Evolutionary conservation across 1,140 invertebrate genomes (phyloP), one percentile per base, ranked within the genome.

Genomic region (Dreissena rostriformis): DNA sequence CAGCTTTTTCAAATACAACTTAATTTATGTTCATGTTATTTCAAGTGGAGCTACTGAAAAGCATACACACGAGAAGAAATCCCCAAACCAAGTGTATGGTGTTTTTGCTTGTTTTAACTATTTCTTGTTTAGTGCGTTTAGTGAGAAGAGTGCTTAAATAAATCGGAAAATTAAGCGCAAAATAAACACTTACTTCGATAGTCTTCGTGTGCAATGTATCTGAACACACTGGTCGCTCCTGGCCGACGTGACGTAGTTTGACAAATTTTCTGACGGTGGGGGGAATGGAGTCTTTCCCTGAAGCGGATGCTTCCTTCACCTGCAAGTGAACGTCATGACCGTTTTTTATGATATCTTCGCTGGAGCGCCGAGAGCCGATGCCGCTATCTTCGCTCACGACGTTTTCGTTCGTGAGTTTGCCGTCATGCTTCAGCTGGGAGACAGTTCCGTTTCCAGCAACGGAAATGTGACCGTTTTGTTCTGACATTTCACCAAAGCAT

Each of bases 171-270:
- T 2, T 61, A 61, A n/a, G 57, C 12, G 17, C 22, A n/a, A 61
- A n/a, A 24, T n/a, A 39, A 73, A 17, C n/a, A 51, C 88, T 82
- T 85, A 92, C 91, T 90, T 89, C 88, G 6, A 86, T 82, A 24
- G 72, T 65, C 74, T 92, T 91, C 29, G 71, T 83, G 72, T 92
- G 90, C 28, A 92, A 82, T 7, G 87, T 89, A 71, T 92, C 91
- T 12, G 78, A 86, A 57, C 87, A 80, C 8, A 87, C 81, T 26
- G 87, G 86, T 80, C 86, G 86, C 28, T 91, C 89, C 51, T 90
- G 88, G 10, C 88, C 85, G 0, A 90, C 79, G 71, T 90, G 87
- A 53, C 82, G 86, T 28, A 92, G 78, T 84, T 91, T 91, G 28
- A 89, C 86, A 76, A 90, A 91, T 67, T 87, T 88, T 75, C 89